Conservation (phyloP, 2,113 vertebrate genomes). For the Lucifuga dentata region DNA sequence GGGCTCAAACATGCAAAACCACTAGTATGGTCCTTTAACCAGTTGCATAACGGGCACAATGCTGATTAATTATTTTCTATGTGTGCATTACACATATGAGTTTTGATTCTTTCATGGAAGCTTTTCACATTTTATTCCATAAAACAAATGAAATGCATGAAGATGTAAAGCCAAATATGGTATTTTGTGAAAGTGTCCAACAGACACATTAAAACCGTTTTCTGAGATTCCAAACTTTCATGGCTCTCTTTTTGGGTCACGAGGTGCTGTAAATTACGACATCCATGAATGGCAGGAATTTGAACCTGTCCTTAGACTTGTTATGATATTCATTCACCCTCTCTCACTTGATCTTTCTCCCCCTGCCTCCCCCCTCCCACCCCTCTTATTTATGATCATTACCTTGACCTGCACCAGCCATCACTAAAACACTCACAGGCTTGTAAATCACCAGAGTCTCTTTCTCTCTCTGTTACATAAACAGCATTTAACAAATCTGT, state of each 20-base stretch:
- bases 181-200: no score
- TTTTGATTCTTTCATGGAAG: no score
- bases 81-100: no score
- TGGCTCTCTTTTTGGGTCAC: slow-evolving; percentile 14
- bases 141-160: no score
- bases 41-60: no score
- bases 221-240: slow-evolving; percentile 4
- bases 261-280: slow-evolving; percentile 39
- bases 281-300: slow-evolving; percentile 41
- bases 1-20: no score
- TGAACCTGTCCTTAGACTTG: slow-evolving; percentile 53
- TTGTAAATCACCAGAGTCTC: slow-evolving; percentile 61
- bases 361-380: slow-evolving; percentile 17
- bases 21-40: no score
- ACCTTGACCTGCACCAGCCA: slow-evolving; percentile 73
- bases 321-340: slow-evolving; percentile 47
- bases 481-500: slow-evolving; percentile 52
- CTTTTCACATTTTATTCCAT: background rate
- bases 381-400: slow-evolving; percentile 78
- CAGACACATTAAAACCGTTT: background rate
- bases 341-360: slow-evolving; percentile 29
- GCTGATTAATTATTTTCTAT: no score
- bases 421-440: slow-evolving; percentile 68
- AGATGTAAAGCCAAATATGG: no score
- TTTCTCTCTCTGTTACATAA: slow-evolving; percentile 54